phyloP scores from a whole-genome alignment of 1,140 invertebrate species.

The Musca vetustissima region DNA sequence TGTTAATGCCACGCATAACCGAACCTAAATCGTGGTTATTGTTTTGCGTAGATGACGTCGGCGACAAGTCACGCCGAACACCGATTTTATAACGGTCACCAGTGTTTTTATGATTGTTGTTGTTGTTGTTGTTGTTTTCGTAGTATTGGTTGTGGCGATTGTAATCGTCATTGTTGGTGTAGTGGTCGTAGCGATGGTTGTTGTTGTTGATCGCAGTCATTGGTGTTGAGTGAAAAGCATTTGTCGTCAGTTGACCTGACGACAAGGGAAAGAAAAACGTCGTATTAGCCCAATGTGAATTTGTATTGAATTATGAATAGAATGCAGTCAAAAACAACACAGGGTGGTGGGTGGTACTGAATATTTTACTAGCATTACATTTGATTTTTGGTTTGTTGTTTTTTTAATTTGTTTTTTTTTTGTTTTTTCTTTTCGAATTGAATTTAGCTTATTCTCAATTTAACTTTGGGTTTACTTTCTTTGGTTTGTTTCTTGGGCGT shows the following conservation, averaged over 20 bases:
- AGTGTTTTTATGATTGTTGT: constrained; percentile 34
- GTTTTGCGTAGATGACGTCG: constrained; percentile 11
- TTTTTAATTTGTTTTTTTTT: not conserved
- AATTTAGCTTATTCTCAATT: constrained; percentile 22
- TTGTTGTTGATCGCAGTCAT: constrained; percentile 26
- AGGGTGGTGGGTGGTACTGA: too few species aligned
- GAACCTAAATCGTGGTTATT: constrained; percentile 40
- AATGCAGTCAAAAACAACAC: too few species aligned
- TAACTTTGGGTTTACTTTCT: constrained; percentile 30
- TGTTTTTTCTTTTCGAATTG: not conserved
- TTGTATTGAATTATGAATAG: not conserved
- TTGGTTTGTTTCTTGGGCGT: constrained; percentile 4
- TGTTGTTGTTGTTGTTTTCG: constrained; percentile 40
- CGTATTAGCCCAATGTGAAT: constrained; percentile 51
- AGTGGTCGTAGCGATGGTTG: constrained; percentile 36
- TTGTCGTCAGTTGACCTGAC: constrained; percentile 57
- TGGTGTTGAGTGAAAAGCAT: constrained; percentile 4
- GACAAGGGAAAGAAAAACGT: constrained; percentile 56
- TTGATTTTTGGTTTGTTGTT: constrained; percentile 6
- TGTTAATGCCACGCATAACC: constrained; percentile 52
- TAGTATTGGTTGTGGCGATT: constrained; percentile 29
- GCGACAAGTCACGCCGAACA: constrained; percentile 19
- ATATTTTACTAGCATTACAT: not conserved
- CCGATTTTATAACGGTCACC: constrained; percentile 23
- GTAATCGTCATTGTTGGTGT: constrained; percentile 30